phyloP scores from a whole-genome alignment of 2,113 vertebrate genomes.

The Oenanthe melanoleuca region DNA sequence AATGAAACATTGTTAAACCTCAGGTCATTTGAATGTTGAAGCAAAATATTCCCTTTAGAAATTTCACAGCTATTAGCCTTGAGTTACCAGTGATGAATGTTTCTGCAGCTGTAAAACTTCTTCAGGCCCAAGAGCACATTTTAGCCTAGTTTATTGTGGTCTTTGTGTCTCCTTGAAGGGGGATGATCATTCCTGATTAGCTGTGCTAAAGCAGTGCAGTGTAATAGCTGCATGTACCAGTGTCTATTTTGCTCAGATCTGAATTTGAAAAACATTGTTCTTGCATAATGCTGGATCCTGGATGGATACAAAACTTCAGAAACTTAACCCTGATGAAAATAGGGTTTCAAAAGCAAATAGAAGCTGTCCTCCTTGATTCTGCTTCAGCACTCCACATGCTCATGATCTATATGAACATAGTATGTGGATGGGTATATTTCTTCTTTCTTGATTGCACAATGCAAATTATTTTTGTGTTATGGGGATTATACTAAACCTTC shows the following conservation, averaged over 20 bases:
- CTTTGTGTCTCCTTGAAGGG: constrained; percentile 8
- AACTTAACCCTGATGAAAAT: not conserved
- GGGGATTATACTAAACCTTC: not conserved
- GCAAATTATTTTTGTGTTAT: not conserved
- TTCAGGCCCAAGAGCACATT: constrained; percentile 42
- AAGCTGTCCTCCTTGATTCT: not conserved
- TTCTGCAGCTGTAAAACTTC: constrained; percentile 28
- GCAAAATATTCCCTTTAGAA: constrained; percentile 53
- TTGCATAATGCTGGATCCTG: not conserved
- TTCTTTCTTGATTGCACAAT: not conserved
- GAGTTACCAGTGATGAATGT: constrained; percentile 16
- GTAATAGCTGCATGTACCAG: not conserved
- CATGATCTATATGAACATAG: not conserved
- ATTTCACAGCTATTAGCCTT: constrained; percentile 54
- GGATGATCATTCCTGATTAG: not conserved
- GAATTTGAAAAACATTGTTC: not conserved
- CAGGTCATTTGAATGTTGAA: constrained; percentile 56
- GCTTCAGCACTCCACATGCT: not conserved
- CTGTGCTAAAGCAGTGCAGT: not conserved
- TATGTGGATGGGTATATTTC: not conserved
- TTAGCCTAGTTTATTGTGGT: constrained; percentile 33
- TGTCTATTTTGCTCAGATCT: not conserved
- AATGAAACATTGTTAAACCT: constrained; percentile 7
- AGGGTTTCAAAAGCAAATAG: not conserved
- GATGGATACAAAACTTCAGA: not conserved